phyloP scores from a whole-genome alignment of 2,888 invertebrate genomes.

The Drosophila neotestacea region DNA sequence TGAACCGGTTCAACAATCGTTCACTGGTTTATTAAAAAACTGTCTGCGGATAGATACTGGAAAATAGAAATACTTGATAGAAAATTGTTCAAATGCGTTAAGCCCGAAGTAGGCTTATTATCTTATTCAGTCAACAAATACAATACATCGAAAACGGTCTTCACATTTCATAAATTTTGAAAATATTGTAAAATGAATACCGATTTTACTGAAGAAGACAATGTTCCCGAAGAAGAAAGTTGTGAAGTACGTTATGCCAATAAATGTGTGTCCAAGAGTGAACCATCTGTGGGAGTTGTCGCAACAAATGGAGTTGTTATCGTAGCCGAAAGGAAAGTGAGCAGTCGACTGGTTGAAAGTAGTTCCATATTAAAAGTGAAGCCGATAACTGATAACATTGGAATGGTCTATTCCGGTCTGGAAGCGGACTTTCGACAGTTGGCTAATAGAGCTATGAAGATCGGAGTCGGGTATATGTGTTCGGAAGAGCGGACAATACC shows the following conservation, averaged over 20 bases:
- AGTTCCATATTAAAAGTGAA: background rate
- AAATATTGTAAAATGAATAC: background rate
- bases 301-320: constrained; percentile 1
- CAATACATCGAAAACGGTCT: background rate
- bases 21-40: background rate
- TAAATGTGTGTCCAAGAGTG: background rate
- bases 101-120: background rate
- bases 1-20: too few species aligned
- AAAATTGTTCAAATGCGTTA: too few species aligned
- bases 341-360: background rate
- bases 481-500: background rate
- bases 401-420: background rate
- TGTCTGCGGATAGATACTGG: too few species aligned
- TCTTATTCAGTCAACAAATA: background rate
- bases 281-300: constrained; percentile 1
- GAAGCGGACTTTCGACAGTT: constrained; percentile 1
- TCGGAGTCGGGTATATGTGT: background rate
- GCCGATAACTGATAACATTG: background rate
- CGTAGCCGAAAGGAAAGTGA: background rate
- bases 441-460: background rate
- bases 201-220: too few species aligned
- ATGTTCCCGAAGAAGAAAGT: background rate
- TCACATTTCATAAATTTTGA: background rate
- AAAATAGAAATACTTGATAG: too few species aligned
- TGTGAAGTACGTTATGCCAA: background rate